These are phyloP conservation scores for Orycteropus afer DNA, from an alignment of 2,113 vertebrate species.

Conservation along the genomic window DNA sequence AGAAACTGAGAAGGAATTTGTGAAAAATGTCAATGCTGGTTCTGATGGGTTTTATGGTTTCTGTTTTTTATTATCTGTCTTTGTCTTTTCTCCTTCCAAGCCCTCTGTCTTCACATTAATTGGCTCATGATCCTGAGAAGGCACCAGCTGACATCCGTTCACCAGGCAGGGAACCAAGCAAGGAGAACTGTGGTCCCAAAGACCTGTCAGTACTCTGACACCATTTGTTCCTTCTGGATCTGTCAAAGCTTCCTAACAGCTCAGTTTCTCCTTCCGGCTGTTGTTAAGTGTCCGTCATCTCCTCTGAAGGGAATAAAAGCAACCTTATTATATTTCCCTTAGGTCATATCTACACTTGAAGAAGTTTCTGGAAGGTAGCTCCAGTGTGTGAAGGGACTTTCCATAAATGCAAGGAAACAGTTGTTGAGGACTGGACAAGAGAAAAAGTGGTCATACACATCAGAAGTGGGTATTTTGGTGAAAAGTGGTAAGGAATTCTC, in stretches of 20 bases:
- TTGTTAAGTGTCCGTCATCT: neutral
- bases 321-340: neutral
- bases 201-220: neutral
- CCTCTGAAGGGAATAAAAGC: neutral
- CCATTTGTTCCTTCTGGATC: neutral
- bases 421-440: neutral
- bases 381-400: neutral
- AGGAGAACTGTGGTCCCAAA: neutral
- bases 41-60: neutral
- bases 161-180: neutral
- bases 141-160: neutral
- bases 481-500: neutral
- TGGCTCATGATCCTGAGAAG: neutral
- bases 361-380: neutral
- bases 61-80: neutral
- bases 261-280: neutral
- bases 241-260: neutral
- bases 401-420: neutral
- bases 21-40: neutral
- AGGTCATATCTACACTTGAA: constrained; percentile 1
- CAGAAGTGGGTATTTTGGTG: neutral
- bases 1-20: neutral
- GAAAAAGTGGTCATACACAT: neutral
- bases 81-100: constrained; percentile 23
- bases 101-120: neutral